Evolutionary conservation across 2,888 invertebrate genomes (phyloP).

Genomic region (Hirudinaria manillensis): DNA sequence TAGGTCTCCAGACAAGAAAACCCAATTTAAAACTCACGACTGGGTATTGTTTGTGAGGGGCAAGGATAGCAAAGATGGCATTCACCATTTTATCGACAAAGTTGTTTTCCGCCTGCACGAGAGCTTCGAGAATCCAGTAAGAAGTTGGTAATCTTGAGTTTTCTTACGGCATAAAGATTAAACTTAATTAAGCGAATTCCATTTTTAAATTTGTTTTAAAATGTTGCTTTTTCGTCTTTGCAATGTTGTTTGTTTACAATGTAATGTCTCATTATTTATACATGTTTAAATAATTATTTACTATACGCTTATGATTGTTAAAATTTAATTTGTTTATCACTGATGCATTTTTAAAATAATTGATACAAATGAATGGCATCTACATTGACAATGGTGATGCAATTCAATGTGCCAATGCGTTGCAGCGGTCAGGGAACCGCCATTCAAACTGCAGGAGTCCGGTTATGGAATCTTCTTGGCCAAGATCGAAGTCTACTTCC

Average conservation of each 20-base stretch:
- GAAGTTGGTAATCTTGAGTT: conserved; percentile 9
- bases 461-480: conserved; percentile 25
- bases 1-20: conserved; percentile 11
- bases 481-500: conserved; percentile 23
- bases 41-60: conserved; percentile 30
- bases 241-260: too few species aligned
- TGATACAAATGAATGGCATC: too few species aligned
- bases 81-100: conserved; percentile 27
- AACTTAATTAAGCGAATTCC: not conserved
- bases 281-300: too few species aligned
- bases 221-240: too few species aligned
- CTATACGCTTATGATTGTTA: too few species aligned
- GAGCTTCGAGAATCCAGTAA: conserved; percentile 9
- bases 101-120: conserved; percentile 27
- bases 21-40: conserved; percentile 4
- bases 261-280: too few species aligned
- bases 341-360: too few species aligned
- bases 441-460: conserved; percentile 8
- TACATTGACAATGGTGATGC: too few species aligned
- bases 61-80: conserved; percentile 22
- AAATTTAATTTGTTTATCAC: too few species aligned
- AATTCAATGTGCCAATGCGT: not conserved
- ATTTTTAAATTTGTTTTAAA: not conserved
- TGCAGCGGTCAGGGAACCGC: conserved; percentile 18
- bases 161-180: not conserved